Conservation (phyloP, 1,140 invertebrate species). For the Danaus plexippus region DNA sequence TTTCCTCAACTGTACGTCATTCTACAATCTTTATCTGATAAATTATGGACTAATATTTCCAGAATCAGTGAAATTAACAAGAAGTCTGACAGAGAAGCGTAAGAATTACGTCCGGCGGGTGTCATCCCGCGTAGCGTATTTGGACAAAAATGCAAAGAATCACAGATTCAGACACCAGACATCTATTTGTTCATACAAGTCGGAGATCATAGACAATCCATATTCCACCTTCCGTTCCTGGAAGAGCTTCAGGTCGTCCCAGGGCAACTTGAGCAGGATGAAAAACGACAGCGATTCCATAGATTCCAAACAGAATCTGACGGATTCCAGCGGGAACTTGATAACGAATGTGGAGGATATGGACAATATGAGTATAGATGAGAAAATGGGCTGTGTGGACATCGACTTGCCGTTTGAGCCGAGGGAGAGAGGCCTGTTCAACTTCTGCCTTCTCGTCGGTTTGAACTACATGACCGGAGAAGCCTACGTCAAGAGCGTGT, state of each 20-base stretch:
- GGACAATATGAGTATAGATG: constrained; percentile 47
- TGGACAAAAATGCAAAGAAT: constrained; percentile 41
- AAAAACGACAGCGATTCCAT: constrained; percentile 40
- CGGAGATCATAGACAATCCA: constrained; percentile 46
- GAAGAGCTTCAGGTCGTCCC: constrained; percentile 39
- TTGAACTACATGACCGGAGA: constrained; percentile 73
- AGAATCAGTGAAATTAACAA: constrained; percentile 66
- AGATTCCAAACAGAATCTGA: constrained; percentile 52
- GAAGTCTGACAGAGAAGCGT: constrained; percentile 73
- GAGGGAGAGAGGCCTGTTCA: constrained; percentile 71
- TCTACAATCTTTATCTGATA: too few relatives aligned
- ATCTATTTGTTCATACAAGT: constrained; percentile 55
- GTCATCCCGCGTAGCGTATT: constrained; percentile 56
- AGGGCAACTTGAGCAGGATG: constrained; percentile 38
- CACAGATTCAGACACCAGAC: constrained; percentile 50
- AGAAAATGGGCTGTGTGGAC: constrained; percentile 56
- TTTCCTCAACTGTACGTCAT: too few relatives aligned
- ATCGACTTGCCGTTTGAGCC: constrained; percentile 51
- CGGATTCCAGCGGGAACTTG: constrained; percentile 43
- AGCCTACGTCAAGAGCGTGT: constrained; percentile 79
- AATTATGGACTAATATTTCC: constrained; percentile 19
- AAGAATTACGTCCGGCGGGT: constrained; percentile 76
- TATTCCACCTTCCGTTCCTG: constrained; percentile 56
- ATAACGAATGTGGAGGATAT: constrained; percentile 36
- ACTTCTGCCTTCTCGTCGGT: constrained; percentile 77